These are phyloP conservation scores for Parnassius smintheus DNA, from an alignment of 2,888 invertebrate species.

Conservation along the genomic window DNA sequence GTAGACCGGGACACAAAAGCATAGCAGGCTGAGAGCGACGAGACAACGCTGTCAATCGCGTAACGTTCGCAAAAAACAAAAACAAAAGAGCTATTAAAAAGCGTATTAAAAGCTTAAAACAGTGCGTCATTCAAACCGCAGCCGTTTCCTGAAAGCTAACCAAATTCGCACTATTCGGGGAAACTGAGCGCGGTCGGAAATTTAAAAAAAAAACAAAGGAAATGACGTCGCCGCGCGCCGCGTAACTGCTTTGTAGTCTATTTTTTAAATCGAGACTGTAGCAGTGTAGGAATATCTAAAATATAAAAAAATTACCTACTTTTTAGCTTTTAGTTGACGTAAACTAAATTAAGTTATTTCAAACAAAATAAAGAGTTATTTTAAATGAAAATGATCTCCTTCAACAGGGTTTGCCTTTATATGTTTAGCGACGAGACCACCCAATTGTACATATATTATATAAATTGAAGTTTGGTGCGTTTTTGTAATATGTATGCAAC, in stretches of 20 bases:
- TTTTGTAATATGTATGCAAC: too few species aligned
- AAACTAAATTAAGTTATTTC: too few species aligned
- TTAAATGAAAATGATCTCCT: too few species aligned
- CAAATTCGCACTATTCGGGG: conserved; percentile 53
- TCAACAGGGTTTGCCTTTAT: too few species aligned
- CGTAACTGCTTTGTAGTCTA: background rate
- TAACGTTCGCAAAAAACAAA: conserved; percentile 33
- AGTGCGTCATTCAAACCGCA: conserved; percentile 45
- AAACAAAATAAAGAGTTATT: too few species aligned
- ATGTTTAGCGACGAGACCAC: too few species aligned
- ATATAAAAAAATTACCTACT: too few species aligned
- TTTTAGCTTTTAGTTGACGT: too few species aligned
- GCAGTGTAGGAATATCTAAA: too few species aligned
- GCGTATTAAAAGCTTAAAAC: conserved; percentile 58
- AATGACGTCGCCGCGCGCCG: conserved; percentile 30
- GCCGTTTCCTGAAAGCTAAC: conserved; percentile 41
- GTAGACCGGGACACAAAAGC: conserved; percentile 27
- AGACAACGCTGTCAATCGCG: conserved; percentile 55
- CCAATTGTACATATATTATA: too few species aligned
- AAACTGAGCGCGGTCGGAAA: conserved; percentile 32
- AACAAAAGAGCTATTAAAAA: conserved; percentile 40
- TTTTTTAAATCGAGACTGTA: too few species aligned
- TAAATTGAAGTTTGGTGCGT: too few species aligned
- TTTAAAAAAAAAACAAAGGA: conserved; percentile 33
- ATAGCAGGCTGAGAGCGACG: conserved; percentile 32